phyloP scores from a whole-genome alignment of 1,140 invertebrate species.

The Nilaparvata lugens region DNA sequence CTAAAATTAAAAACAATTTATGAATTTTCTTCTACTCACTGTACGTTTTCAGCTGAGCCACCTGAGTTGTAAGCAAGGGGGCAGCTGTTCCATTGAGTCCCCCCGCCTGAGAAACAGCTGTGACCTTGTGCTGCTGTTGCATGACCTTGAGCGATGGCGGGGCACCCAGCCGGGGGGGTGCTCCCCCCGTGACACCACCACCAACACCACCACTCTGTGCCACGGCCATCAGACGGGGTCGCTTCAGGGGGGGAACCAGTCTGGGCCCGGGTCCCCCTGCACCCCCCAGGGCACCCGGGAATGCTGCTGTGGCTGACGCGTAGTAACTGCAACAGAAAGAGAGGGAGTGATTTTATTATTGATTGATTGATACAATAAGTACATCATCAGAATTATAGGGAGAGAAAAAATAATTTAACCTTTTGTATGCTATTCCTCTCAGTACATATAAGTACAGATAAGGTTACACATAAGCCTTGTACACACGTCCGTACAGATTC shows the following conservation, averaged over 20 bases:
- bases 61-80: neutral
- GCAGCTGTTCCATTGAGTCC: neutral
- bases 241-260: conserved; percentile 37
- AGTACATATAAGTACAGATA: no score
- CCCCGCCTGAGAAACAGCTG: neutral
- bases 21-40: conserved; percentile 10
- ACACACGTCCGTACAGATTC: no score
- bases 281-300: conserved; percentile 16
- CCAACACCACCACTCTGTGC: conserved; percentile 7
- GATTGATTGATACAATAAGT: no score
- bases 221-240: conserved; percentile 34
- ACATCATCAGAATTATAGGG: no score
- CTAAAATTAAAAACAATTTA: no score
- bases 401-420: no score
- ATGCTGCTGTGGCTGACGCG: conserved; percentile 32
- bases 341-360: no score
- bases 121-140: conserved; percentile 27
- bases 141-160: conserved; percentile 25
- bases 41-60: conserved; percentile 20
- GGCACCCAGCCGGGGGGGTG: conserved; percentile 20
- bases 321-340: conserved; percentile 35
- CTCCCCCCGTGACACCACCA: neutral
- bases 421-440: no score
- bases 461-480: no score
- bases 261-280: conserved; percentile 24